Conservation (phyloP, 2,888 invertebrate genomes). For the Caenorhabditis japonica region DNA sequence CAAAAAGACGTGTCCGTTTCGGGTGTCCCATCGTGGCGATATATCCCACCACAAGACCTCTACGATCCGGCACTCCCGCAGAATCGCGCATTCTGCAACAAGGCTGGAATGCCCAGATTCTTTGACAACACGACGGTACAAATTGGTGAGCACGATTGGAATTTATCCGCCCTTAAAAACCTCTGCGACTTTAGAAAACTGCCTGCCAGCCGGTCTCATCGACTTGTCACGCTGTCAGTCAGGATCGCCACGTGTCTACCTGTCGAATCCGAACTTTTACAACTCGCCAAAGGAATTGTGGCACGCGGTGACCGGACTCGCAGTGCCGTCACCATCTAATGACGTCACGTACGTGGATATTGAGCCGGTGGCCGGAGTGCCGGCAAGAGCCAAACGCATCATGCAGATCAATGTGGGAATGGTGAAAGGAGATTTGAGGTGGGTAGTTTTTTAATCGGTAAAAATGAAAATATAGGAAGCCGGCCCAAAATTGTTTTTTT, state of each 20-base stretch:
- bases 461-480: no score
- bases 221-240: conserved; percentile 72
- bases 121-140: conserved; percentile 72
- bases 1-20: conserved; percentile 44
- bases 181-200: conserved; percentile 58
- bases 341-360: conserved; percentile 72
- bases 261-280: conserved; percentile 72
- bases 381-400: conserved; percentile 66
- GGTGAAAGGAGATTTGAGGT: conserved; percentile 69
- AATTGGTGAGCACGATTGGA: conserved; percentile 39
- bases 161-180: background rate
- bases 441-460: no score
- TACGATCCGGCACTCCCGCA: conserved; percentile 65
- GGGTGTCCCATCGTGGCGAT: conserved; percentile 67
- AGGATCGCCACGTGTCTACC: conserved; percentile 71
- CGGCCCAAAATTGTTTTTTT: no score
- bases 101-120: conserved; percentile 63
- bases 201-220: conserved; percentile 72
- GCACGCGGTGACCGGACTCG: conserved; percentile 66
- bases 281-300: conserved; percentile 66
- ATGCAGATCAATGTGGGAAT: conserved; percentile 75
- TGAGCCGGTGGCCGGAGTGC: conserved; percentile 72
- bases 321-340: conserved; percentile 53
- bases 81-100: conserved; percentile 71
- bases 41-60: conserved; percentile 60